Base-by-base conservation (phyloP, 2,888 invertebrate species). In the Dimorphilus gyrociliatus region DNA sequence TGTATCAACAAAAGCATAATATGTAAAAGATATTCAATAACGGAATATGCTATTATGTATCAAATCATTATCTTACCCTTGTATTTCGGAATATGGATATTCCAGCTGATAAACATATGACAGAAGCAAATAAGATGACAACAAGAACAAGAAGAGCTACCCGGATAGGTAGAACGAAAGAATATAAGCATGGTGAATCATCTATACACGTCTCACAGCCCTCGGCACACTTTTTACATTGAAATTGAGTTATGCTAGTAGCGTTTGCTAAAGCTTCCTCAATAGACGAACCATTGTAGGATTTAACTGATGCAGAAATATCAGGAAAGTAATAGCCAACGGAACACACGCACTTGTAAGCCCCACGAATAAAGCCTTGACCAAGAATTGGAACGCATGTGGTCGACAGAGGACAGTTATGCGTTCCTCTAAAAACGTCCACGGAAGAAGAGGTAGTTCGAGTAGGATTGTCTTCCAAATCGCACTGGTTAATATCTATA, bases 351-450 rank as follows among this genome's bases (percentile, higher is more conserved):
- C 57, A 57, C 3, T 29, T 25, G 31, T 57, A 57, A 1, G 55
- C 42, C 2, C 55, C 54, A 3, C 51, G 38, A 23, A 36, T 37
- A 36, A 57, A 57, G 1, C 57, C 57, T 14, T 37, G 34, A 4
- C 50, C 50, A 2, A 29, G 14, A 13, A 47, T 27, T 4, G 48
- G 42, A 2, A 40, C 38, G 35, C 55, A 55, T 54, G 38, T 36
- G 1, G 55, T 55, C 7, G 51, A 48, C 7, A 37, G 32, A 29
- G 82, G 81, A 60, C 86, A 86, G 66, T 81, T 84, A 63, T 86
- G 85, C 15, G 84, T 81, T 41, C 81, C 81, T 45, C 77, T 74
- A 59, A 86, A 84, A 8, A 77, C 74, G 53, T 73, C 73, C 48
- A 82, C 74, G 56, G 80, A 76, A 51, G 73, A 70, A 38, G 16